Percentiles rank a stretch among this genome's conserved stretches.
These are phyloP conservation scores for Rutilus rutilus DNA, from an alignment of 2,113 vertebrate genomes.

Conservation along the genomic window DNA sequence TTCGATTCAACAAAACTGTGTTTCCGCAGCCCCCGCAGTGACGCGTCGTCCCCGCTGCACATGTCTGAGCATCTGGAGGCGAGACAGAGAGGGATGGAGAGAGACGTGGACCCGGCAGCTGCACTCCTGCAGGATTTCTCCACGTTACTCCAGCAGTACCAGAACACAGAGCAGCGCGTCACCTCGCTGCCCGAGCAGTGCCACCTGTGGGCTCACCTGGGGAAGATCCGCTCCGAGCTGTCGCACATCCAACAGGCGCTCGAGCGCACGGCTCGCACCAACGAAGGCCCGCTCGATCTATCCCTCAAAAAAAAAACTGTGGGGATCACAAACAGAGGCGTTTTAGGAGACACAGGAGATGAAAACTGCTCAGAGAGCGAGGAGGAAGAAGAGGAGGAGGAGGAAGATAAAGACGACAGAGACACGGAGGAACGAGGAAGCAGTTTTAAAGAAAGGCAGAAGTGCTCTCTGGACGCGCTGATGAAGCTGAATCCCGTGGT, in stretches of 20 bases:
- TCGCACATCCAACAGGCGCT: constrained; percentile 89
- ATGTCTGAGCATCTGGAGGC: constrained; percentile 43
- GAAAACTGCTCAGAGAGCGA: constrained; percentile 65
- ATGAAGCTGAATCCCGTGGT: constrained; percentile 80
- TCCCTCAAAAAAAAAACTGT: constrained; percentile 81
- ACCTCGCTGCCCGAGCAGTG: constrained; percentile 82
- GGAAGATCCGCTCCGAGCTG: constrained; percentile 90
- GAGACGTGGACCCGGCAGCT: constrained; percentile 61
- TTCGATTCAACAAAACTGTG: constrained; percentile 49
- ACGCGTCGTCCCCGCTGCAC: constrained; percentile 52
- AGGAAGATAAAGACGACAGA: constrained; percentile 61
- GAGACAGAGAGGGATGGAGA: constrained; percentile 69
- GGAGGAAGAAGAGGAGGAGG: constrained; percentile 70
- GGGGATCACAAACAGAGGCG: constrained; percentile 3
- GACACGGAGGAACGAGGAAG: constrained; percentile 47
- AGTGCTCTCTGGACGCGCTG: constrained; percentile 83
- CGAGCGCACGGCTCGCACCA: constrained; percentile 77
- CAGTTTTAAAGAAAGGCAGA: constrained; percentile 72
- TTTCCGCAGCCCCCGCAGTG: constrained; percentile 59
- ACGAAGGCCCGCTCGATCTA: constrained; percentile 88
- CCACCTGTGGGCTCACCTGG: constrained; percentile 88
- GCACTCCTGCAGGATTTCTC: constrained; percentile 85
- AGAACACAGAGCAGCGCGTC: constrained; percentile 85
- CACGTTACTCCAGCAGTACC: constrained; percentile 87
- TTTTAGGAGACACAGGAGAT: constrained; percentile 54